A percentile compares a stretch with the other conserved stretches of the same genome.
phyloP scores from a whole-genome alignment of 2,888 invertebrate genomes.

The Drosophila niveifrons region DNA sequence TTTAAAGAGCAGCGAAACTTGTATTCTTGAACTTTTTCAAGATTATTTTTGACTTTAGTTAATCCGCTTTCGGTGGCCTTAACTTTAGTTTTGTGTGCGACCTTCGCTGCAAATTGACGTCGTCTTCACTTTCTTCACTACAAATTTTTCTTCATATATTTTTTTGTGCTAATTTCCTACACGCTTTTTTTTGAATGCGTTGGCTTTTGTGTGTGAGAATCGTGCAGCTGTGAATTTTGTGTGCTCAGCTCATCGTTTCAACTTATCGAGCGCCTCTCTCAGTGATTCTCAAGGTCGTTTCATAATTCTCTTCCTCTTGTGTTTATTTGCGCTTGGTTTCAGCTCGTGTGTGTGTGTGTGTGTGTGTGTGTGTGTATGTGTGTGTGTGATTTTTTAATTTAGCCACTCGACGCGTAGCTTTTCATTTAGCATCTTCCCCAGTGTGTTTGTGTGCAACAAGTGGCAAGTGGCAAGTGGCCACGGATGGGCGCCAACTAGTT shows the following conservation, averaged over 20 bases:
- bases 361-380: not conserved
- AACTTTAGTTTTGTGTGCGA: not conserved
- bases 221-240: not conserved
- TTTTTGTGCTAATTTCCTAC: not conserved
- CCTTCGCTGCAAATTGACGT: not conserved
- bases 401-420: slow-evolving; percentile 8
- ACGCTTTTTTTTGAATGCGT: not conserved
- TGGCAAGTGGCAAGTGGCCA: slow-evolving; percentile 12
- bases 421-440: slow-evolving; percentile 5
- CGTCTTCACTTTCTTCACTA: not conserved
- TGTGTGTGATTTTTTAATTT: slow-evolving; percentile 1
- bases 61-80: not conserved
- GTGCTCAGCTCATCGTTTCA: not conserved
- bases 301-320: not conserved
- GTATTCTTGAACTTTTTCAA: no score
- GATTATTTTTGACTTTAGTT: not conserved
- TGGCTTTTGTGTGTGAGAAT: not conserved
- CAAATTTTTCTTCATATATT: not conserved
- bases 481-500: slow-evolving; percentile 12
- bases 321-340: not conserved
- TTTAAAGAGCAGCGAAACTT: no score
- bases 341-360: not conserved
- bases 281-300: slow-evolving; percentile 6
- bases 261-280: slow-evolving; percentile 7
- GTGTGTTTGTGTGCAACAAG: slow-evolving; percentile 18